Conservation (phyloP, 1,140 invertebrate species). For the Drepana arcuata region DNA sequence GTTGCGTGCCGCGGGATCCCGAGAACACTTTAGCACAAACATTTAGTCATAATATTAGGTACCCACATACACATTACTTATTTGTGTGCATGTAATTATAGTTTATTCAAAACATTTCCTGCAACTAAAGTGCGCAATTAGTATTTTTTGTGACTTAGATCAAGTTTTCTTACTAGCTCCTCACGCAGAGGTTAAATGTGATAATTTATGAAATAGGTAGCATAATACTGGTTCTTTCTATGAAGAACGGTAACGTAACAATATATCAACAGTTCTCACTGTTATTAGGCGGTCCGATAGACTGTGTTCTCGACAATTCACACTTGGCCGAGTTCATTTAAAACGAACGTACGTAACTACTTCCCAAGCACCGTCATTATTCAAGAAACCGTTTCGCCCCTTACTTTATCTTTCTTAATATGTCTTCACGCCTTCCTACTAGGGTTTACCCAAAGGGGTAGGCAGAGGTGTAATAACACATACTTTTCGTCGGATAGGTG, state of each 20-base stretch:
- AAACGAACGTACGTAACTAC: no score
- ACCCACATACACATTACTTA: no score
- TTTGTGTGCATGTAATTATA: conserved; percentile 12
- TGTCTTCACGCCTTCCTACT: no score
- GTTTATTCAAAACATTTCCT: conserved; percentile 21
- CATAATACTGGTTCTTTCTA: conserved; percentile 21
- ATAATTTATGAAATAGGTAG: conserved; percentile 36
- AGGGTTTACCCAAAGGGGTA: no score
- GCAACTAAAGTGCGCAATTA: conserved; percentile 22
- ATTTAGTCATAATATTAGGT: no score
- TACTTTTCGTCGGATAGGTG: no score
- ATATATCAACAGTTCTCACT: conserved; percentile 20
- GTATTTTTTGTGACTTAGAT: conserved; percentile 29
- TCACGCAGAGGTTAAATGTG: conserved; percentile 27
- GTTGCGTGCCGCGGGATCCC: conserved; percentile 16
- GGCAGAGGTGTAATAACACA: no score
- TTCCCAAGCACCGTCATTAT: no score
- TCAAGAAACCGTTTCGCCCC: no score
- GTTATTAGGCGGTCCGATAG: conserved; percentile 12
- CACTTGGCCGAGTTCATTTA: conserved; percentile 34
- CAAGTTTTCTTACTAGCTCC: conserved; percentile 25
- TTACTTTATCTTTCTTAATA: no score
- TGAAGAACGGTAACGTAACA: conserved; percentile 12
- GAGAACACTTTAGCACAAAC: no score
- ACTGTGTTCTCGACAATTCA: conserved; percentile 31